phyloP scores from a whole-genome alignment of 2,888 invertebrate species.

The Clistopyga incitator region DNA sequence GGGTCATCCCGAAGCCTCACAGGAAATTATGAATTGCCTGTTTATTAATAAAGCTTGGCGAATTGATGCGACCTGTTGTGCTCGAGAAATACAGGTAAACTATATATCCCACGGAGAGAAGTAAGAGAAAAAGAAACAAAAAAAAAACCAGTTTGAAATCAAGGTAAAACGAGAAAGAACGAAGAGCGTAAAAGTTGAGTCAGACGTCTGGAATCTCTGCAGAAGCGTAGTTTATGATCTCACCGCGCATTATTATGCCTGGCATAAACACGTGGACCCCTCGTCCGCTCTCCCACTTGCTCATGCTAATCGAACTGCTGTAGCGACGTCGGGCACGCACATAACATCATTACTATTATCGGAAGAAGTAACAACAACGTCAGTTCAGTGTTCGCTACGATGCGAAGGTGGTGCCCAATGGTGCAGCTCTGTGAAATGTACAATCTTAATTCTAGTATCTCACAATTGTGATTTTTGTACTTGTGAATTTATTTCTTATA shows the following conservation, averaged over 20 bases:
- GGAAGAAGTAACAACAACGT: conserved; percentile 75
- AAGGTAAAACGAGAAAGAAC: conserved; percentile 55
- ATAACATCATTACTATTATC: conserved; percentile 77
- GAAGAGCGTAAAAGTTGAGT: conserved; percentile 75
- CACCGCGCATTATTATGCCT: conserved; percentile 82
- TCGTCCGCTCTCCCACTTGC: conserved; percentile 51
- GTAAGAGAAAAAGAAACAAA: conserved; percentile 11
- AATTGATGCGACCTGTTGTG: background rate
- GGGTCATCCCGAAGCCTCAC: conserved; percentile 18
- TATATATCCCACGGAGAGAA: background rate
- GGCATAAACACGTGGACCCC: conserved; percentile 75
- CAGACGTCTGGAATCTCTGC: conserved; percentile 81
- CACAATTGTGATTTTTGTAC: background rate
- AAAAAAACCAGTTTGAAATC: conserved; percentile 69
- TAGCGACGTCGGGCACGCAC: conserved; percentile 63
- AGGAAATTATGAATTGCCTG: conserved; percentile 58
- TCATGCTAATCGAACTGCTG: conserved; percentile 72
- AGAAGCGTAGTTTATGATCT: conserved; percentile 82
- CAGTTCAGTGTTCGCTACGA: conserved; percentile 70
- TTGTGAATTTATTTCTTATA: background rate
- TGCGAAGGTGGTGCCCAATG: conserved; percentile 70
- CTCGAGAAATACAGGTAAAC: background rate
- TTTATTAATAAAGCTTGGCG: conserved; percentile 14
- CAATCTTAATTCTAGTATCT: background rate
- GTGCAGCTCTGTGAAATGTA: background rate